Evolutionary conservation across 2,113 vertebrate genomes (phyloP).

Genomic region (Nothocercus nigrocapillus): DNA sequence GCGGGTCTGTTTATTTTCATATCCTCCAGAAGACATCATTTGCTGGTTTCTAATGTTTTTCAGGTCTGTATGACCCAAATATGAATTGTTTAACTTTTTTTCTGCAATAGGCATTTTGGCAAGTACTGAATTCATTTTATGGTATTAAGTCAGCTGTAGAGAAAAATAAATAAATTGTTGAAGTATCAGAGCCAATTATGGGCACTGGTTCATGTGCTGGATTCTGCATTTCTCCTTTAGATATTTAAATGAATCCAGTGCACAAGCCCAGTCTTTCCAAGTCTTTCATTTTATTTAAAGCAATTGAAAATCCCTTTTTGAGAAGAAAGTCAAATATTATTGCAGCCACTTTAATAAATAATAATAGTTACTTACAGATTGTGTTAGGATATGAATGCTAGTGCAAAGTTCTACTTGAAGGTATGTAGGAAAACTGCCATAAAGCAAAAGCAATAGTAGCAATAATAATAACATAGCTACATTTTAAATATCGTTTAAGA

Average conservation of each 20-base stretch:
- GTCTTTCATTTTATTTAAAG: constrained; percentile 40
- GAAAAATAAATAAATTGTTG: constrained; percentile 69
- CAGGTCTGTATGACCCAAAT: constrained; percentile 59
- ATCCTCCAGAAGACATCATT: constrained; percentile 17
- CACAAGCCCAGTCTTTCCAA: constrained; percentile 38
- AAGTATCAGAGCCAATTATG: constrained; percentile 58
- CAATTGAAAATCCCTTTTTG: constrained; percentile 49
- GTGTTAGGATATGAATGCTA: background rate
- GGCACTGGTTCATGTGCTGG: constrained; percentile 62
- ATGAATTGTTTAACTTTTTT: constrained; percentile 57
- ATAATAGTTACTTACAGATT: background rate
- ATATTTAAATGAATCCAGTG: constrained; percentile 56
- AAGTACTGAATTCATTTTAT: constrained; percentile 59
- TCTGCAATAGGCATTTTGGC: constrained; percentile 50
- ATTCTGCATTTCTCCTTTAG: constrained; percentile 50
- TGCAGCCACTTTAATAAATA: background rate
- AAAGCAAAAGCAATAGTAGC: background rate
- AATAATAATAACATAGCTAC: background rate
- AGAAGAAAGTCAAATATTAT: background rate
- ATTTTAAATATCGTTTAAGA: background rate
- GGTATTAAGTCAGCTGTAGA: constrained; percentile 64
- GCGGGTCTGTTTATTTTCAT: constrained; percentile 49
- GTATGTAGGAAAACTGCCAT: background rate
- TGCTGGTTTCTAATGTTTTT: constrained; percentile 54
- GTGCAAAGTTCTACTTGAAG: background rate